Evolutionary conservation across 2,113 vertebrate genomes (phyloP).

Genomic region (Aspidoscelis tigris): DNA sequence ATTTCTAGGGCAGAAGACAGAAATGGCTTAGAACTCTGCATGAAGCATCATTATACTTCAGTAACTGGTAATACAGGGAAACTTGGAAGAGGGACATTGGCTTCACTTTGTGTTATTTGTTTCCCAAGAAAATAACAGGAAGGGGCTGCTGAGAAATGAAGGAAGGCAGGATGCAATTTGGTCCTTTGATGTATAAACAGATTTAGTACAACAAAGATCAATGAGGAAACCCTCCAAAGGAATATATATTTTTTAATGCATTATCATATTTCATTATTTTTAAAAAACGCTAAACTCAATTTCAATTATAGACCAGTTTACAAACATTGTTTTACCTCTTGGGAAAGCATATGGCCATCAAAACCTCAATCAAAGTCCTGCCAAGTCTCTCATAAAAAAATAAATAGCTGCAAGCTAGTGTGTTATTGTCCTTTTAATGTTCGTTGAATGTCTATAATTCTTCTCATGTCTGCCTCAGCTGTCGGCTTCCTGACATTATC

Average conservation of each 20-base stretch:
- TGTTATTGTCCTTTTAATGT: conserved; percentile 72
- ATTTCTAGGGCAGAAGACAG: background rate
- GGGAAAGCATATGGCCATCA: conserved; percentile 74
- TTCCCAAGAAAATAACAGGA: conserved; percentile 63
- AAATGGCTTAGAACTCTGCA: conserved; percentile 6
- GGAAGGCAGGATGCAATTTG: conserved; percentile 67
- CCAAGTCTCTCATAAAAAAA: conserved; percentile 68
- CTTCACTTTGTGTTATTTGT: conserved; percentile 45
- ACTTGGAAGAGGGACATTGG: conserved; percentile 39
- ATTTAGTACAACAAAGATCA: conserved; percentile 72
- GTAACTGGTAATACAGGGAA: conserved; percentile 41
- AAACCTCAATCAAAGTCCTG: conserved; percentile 70
- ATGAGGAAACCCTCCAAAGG: conserved; percentile 67
- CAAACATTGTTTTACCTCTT: conserved; percentile 61
- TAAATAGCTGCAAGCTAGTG: conserved; percentile 69
- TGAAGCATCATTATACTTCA: conserved; percentile 40
- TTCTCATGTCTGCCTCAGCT: conserved; percentile 8
- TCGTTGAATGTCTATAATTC: conserved; percentile 62
- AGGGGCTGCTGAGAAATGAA: conserved; percentile 61
- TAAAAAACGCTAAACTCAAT: conserved; percentile 67
- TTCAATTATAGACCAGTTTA: conserved; percentile 73
- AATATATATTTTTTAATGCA: conserved; percentile 68
- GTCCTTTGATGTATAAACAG: conserved; percentile 68
- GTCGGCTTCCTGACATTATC: conserved; percentile 52
- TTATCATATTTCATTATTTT: conserved; percentile 71